Evolutionary conservation across 2,888 invertebrate genomes (phyloP).

Genomic region (Aphelenchoides bicaudatus): DNA sequence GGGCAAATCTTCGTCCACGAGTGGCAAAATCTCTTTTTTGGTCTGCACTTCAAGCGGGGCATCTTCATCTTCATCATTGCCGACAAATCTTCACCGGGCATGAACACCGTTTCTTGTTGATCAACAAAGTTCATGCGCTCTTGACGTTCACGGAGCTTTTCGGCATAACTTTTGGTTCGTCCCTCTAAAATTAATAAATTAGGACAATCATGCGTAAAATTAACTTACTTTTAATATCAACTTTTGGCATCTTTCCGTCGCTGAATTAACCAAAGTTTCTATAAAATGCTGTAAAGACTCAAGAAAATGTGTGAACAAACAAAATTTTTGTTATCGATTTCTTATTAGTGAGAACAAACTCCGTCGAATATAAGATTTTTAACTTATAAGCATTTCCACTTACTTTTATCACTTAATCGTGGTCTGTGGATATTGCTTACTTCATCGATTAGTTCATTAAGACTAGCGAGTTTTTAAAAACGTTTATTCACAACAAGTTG

Average conservation of each 20-base stretch:
- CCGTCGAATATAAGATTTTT: too few relatives aligned
- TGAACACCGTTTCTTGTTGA: constrained; percentile 5
- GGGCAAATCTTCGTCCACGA: constrained; percentile 1
- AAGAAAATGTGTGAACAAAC: too few relatives aligned
- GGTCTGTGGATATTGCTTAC: too few relatives aligned
- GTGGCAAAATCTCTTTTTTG: constrained; percentile 11
- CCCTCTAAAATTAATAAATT: background rate
- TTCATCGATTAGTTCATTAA: too few relatives aligned
- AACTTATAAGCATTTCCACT: too few relatives aligned
- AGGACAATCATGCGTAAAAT: background rate
- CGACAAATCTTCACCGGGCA: constrained; percentile 9
- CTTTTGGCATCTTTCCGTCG: background rate
- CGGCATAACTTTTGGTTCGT: constrained; percentile 9
- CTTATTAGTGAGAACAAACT: too few relatives aligned
- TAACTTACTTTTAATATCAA: constrained; percentile 14
- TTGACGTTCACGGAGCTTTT: constrained; percentile 3
- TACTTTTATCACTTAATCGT: too few relatives aligned
- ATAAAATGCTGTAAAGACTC: too few relatives aligned
- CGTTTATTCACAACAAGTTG: too few relatives aligned
- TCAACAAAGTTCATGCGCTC: constrained; percentile 10
- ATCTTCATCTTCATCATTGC: constrained; percentile 19
- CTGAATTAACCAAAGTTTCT: too few relatives aligned
- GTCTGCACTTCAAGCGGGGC: constrained; percentile 8
- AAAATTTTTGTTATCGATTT: too few relatives aligned
- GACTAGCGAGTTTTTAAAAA: too few relatives aligned